Evolutionary conservation across 2,888 invertebrate genomes (phyloP).

Genomic region (Galerucella nymphaeae): DNA sequence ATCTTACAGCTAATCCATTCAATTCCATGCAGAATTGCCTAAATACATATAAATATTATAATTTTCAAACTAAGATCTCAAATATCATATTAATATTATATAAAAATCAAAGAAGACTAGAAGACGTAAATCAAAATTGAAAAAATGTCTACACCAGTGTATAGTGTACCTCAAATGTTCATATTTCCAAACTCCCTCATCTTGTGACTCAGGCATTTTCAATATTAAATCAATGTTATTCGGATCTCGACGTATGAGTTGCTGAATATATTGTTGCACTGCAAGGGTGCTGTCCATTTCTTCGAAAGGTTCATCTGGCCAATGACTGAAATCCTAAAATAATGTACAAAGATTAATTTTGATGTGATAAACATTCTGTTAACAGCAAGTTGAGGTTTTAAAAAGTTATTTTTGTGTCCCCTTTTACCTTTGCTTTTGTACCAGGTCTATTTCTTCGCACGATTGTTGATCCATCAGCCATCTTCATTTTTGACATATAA

Average conservation of each 20-base stretch:
- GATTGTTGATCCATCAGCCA: slow-evolving; percentile 86
- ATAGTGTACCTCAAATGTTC: slow-evolving; percentile 90
- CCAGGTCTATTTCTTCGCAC: slow-evolving; percentile 91
- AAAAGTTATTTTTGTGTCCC: background rate
- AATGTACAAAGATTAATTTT: slow-evolving; percentile 12
- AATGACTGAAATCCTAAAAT: slow-evolving; percentile 91
- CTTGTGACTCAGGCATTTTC: slow-evolving; percentile 96
- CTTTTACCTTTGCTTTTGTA: slow-evolving; percentile 83
- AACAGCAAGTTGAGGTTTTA: background rate
- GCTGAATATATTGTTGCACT: slow-evolving; percentile 99
- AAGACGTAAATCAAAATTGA: too few relatives aligned
- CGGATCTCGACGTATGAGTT: slow-evolving; percentile 93
- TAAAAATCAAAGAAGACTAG: too few relatives aligned
- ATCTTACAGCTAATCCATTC: slow-evolving; percentile 96
- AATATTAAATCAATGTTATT: slow-evolving; percentile 94
- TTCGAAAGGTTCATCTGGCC: slow-evolving; percentile 98
- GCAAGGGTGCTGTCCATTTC: slow-evolving; percentile 99
- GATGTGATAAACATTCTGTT: background rate
- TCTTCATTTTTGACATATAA: slow-evolving; percentile 72
- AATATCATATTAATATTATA: too few relatives aligned
- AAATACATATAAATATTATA: slow-evolving; percentile 22
- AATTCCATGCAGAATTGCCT: slow-evolving; percentile 99
- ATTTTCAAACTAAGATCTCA: too few relatives aligned
- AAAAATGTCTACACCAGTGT: background rate
- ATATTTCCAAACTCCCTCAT: slow-evolving; percentile 99